Evolutionary conservation across 2,113 vertebrate genomes (phyloP).

Genomic region (Turdus rufiventris): DNA sequence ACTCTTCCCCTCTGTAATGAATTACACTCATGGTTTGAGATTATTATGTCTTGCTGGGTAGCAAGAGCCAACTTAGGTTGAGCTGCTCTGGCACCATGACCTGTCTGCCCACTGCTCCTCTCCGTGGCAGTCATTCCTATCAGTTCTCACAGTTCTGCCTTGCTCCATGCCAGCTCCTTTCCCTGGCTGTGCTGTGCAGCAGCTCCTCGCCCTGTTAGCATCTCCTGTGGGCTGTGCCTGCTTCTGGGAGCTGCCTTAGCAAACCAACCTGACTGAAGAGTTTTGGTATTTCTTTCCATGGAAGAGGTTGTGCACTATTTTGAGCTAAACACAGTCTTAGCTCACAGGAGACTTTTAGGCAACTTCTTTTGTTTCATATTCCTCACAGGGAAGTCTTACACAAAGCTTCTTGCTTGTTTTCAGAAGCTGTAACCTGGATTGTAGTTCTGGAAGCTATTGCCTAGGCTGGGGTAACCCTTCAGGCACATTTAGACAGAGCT

Average conservation of each 20-base stretch:
- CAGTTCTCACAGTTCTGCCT: not conserved
- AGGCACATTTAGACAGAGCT: constrained; percentile 17
- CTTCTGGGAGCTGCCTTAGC: not conserved
- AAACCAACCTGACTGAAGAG: not conserved
- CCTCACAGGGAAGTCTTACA: not conserved
- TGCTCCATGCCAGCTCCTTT: not conserved
- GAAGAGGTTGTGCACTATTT: not conserved
- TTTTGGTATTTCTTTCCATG: not conserved
- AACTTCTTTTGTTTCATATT: constrained; percentile 28
- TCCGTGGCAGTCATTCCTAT: not conserved
- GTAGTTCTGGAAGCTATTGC: constrained; percentile 40
- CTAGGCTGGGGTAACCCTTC: constrained; percentile 30
- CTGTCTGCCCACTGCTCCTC: not conserved
- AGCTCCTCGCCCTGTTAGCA: not conserved
- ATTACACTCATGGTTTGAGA: not conserved
- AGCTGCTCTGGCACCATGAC: not conserved
- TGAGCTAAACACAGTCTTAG: not conserved
- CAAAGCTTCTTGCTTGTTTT: constrained; percentile 23
- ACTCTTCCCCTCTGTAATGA: not conserved
- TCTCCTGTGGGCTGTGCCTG: not conserved
- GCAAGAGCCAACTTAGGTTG: not conserved
- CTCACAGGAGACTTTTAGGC: not conserved
- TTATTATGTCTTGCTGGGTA: not conserved
- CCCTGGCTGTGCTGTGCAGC: not conserved
- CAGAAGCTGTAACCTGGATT: constrained; percentile 3